Evolutionary conservation across 2,797 vertebrate species (phyloP), one percentile per base, ranked within the genome.

Genomic region (Mustela erminea): DNA sequence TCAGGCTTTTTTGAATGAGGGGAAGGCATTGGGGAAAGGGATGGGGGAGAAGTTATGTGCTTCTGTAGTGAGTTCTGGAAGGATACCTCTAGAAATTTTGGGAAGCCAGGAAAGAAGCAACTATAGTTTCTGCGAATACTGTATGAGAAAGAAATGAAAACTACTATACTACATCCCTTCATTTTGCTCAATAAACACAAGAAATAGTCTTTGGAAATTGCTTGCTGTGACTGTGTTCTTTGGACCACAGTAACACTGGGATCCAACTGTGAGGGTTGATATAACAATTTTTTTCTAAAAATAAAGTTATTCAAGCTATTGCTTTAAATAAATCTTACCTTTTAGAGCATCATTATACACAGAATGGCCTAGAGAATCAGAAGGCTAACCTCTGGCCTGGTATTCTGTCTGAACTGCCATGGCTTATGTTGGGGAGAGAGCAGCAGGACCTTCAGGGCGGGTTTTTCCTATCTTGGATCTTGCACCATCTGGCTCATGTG

Each of bases 141-240:
- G 49, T 35, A 43, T 5, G 5, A 85, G 13, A 83, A 66, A 78
- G 70, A 87, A 62, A 60, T 43, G 58, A 74, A 91, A 93, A 83
- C 12, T 23, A 13, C 80, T 75, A 49, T 1, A 14, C 21, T 17
- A 10, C 3, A 56, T 29, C 21, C 3, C 60, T 95, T 84, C 56
- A 78, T 90, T 95, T 90, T 93, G 46, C 74, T 87, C 62, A 72
- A 68, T 49, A 70, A 90, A 77, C 27, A 82, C 13, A 78, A 86
- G 35, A 64, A 87, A 27, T 64, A 87, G 0, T 38, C 72, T 83
- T 93, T 66, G 60, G 20, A 92, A 92, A 86, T 81, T 83, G 43
- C 14, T 90, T 77, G 29, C 21, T 77, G 6, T 32, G 38, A 72
- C 41, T n/a, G 4, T 46, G 14, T 18, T 87, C 68, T 83, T 83